Percentiles rank a stretch among this genome's conserved stretches.
These are phyloP conservation scores for Acrocephalus kingi DNA, from an alignment of 2,113 vertebrate species.

Conservation along the genomic window DNA sequence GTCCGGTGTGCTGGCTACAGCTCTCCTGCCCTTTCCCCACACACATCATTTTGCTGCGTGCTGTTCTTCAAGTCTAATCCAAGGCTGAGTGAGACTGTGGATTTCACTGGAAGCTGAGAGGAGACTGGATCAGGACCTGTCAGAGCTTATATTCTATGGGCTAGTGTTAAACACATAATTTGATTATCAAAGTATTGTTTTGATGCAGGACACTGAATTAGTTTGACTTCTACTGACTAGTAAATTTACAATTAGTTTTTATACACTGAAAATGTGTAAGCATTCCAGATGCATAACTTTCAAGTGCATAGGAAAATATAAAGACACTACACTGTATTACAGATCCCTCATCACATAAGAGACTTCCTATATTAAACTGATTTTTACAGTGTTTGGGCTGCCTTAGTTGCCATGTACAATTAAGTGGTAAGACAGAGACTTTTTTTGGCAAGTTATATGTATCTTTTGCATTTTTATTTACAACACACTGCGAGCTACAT, in stretches of 20 bases:
- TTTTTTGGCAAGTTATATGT: neutral
- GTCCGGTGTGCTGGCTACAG: neutral
- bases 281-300: neutral
- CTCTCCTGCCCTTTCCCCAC: neutral
- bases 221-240: neutral
- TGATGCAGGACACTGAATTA: neutral
- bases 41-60: neutral
- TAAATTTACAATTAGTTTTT: neutral
- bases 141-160: neutral
- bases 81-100: neutral
- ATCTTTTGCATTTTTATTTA: neutral
- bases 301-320: neutral
- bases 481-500: neutral
- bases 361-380: neutral
- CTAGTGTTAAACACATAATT: neutral
- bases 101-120: neutral
- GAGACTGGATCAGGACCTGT: neutral
- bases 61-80: neutral
- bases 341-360: neutral
- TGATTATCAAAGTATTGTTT: neutral
- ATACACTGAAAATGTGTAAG: neutral
- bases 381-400: neutral
- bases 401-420: neutral
- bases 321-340: neutral
- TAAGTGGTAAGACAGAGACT: neutral